phyloP scores from a whole-genome alignment of 2,888 invertebrate species.

The Dolomedes plantarius region DNA sequence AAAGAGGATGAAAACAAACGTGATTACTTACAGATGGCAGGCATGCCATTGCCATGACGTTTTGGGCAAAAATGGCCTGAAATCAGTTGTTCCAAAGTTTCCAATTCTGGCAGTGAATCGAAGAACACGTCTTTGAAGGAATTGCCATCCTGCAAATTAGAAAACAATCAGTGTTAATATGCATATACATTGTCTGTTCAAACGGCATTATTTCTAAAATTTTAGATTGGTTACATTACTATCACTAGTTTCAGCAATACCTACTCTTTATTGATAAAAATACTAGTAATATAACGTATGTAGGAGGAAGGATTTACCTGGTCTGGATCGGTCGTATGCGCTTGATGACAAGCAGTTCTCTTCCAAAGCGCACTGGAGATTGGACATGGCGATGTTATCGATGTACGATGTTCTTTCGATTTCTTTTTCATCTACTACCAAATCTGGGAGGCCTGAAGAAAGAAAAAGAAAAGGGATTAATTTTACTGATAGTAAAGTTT shows the following conservation, averaged over 20 bases:
- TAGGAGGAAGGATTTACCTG: too few relatives aligned
- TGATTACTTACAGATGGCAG: conserved; percentile 90
- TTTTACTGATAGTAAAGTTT: too few relatives aligned
- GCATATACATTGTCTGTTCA: too few relatives aligned
- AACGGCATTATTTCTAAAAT: too few relatives aligned
- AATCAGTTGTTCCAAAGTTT: conserved; percentile 93
- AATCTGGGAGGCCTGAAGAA: conserved; percentile 84
- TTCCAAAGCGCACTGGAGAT: conserved; percentile 96
- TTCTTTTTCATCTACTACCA: conserved; percentile 87
- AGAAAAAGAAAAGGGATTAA: conserved; percentile 11
- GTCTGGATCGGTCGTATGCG: conserved; percentile 82
- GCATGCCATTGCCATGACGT: conserved; percentile 97
- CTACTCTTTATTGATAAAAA: too few relatives aligned
- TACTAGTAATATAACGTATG: too few relatives aligned
- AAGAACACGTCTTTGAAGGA: conserved; percentile 87
- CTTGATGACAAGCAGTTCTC: conserved; percentile 92
- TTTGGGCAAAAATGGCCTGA: conserved; percentile 90
- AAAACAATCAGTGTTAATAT: too few relatives aligned
- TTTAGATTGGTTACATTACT: too few relatives aligned
- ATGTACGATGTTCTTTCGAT: conserved; percentile 89
- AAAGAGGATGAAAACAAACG: background rate
- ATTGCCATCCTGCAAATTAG: conserved; percentile 83
- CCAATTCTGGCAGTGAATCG: conserved; percentile 94
- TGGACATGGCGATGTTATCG: conserved; percentile 89
- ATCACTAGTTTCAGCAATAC: too few relatives aligned